Base-by-base conservation (phyloP, 2,888 invertebrate genomes). In the Unio pictorum region DNA sequence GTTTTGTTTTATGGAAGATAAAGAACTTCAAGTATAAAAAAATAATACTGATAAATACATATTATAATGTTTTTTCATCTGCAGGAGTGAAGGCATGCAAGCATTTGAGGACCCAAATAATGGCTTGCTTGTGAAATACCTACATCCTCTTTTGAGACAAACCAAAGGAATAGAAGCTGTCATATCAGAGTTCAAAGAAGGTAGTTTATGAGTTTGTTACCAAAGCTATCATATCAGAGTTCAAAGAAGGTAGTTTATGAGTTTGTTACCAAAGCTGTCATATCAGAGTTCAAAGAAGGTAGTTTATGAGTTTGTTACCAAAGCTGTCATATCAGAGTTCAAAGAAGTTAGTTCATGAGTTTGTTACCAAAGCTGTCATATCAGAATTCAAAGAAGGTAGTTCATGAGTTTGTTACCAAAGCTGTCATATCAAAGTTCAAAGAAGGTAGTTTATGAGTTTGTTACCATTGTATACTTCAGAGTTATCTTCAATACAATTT, bases 71-170 rank as follows among this genome's bases (percentile, higher is more conserved):
- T 15, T 65, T 30, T 61, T 20, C n/a, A 23, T 64, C 71, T 74
- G 20, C 72, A 87, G 86, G 79, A 85, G 82, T 68, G 70, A 68
- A 58, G 86, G 84, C n/a, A 69, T 84, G 75, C 75, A 78, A 63
- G 86, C 87, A 3, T 87, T 78, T 77, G 87, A 87, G 73, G 73
- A 80, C 69, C 70, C 69, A 30, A 69, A 76, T 26, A 77, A 78
- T 72, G 86, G 86, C 34, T 77, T 85, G 15, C 75, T 87, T 26
- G 84, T 87, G 7, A 72, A 78, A 55, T 81, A 85, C 66, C 73
- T 87, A 20, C 76, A 80, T 59, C 71, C 69, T 18, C 23, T 77
- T 62, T 28, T 74, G 26, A 65, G 59, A 6, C 72, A 74, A 65
- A 71, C 72, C 8, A 70, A 80, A 20, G 76, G 81, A 34, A 80